A percentile compares a stretch with the other conserved stretches of the same genome.
Conservation (phyloP, 2,797 vertebrate genomes). For the Helicolenus hilgendorfi region DNA sequence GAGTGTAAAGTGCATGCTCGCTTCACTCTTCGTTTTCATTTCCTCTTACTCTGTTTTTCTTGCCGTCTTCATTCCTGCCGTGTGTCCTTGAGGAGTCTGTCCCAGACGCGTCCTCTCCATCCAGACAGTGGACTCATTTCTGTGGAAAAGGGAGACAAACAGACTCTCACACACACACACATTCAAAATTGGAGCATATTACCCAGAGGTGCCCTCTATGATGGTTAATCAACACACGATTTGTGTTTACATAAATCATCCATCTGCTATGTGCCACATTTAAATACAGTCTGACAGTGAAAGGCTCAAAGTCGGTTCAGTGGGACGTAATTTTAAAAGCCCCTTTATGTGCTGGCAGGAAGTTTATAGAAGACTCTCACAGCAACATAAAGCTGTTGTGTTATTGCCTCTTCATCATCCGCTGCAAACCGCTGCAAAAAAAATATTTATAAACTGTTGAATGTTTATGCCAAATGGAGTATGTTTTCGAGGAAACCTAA, state of each 20-base stretch:
- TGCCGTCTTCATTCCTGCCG: constrained; percentile 6
- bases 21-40: constrained; percentile 41
- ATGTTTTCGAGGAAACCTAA: background rate
- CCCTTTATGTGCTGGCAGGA: background rate
- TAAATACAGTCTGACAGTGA: background rate
- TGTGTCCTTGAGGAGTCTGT: constrained; percentile 63
- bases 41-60: constrained; percentile 14
- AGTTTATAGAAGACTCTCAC: constrained; percentile 18
- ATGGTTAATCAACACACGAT: constrained; percentile 61
- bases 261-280: constrained; percentile 22
- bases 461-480: background rate
- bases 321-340: background rate
- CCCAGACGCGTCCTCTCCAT: constrained; percentile 45
- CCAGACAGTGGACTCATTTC: constrained; percentile 57
- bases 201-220: constrained; percentile 58
- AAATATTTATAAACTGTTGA: background rate
- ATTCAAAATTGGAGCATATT: constrained; percentile 32
- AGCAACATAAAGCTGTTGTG: constrained; percentile 8
- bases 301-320: background rate
- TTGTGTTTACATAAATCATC: constrained; percentile 59
- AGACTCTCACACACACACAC: constrained; percentile 18
- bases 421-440: background rate
- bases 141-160: constrained; percentile 43
- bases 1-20: constrained; percentile 68
- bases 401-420: constrained; percentile 8